Conservation (phyloP, 2,113 vertebrate genomes). For the Fregetta grallaria region DNA sequence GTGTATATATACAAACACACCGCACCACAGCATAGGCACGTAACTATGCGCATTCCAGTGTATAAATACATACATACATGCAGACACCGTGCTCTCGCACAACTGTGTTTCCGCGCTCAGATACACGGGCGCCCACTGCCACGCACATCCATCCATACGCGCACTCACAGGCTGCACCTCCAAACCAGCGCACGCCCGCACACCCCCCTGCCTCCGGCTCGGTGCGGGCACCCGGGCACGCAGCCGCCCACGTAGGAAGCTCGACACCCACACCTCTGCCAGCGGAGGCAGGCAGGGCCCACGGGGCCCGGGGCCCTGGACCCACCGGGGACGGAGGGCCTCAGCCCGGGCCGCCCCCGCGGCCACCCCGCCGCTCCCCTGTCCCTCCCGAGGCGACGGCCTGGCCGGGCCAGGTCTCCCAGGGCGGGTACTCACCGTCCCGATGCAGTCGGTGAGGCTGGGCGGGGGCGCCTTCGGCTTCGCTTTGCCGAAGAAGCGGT, state of each 20-base stretch:
- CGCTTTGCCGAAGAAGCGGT: slow-evolving; percentile 90
- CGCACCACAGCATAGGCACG: fast-evolving
- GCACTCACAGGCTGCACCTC: fast-evolving
- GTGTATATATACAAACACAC: fast-evolving
- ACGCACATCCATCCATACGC: not conserved
- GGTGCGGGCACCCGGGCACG: no score
- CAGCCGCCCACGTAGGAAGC: fast-evolving
- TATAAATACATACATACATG: fast-evolving
- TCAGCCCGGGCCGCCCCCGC: not conserved
- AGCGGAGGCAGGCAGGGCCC: no score
- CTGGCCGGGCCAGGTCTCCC: not conserved
- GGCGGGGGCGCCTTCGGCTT: slow-evolving; percentile 90
- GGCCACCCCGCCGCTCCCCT: not conserved
- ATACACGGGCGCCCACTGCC: fast-evolving
- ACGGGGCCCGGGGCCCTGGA: no score
- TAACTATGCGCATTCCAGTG: fast-evolving
- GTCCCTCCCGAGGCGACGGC: not conserved
- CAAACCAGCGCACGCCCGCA: not conserved
- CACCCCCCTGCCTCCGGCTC: not conserved
- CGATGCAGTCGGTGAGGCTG: slow-evolving; percentile 95
- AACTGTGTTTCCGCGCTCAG: fast-evolving
- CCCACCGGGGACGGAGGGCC: no score
- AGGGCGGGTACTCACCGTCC: slow-evolving; percentile 77
- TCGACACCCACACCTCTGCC: fast-evolving
- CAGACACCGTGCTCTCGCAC: not conserved